A percentile compares a stretch with the other conserved stretches of the same genome.
phyloP scores from a whole-genome alignment of 2,113 vertebrate species.

The Phrynosoma blainvillii region DNA sequence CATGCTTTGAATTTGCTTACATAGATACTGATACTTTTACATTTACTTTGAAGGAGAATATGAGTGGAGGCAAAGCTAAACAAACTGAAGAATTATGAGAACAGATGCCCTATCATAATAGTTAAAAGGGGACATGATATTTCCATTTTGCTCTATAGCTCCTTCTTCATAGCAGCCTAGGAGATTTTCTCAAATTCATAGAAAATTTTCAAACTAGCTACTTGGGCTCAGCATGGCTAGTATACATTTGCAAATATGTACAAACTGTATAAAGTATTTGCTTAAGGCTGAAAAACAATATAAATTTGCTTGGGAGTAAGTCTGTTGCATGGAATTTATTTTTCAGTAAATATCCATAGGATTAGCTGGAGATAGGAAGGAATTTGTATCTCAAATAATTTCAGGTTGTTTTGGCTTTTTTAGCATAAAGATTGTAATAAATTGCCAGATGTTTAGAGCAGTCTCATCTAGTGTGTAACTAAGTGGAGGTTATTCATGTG shows the following conservation, averaged over 20 bases:
- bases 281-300: background rate
- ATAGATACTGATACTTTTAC: background rate
- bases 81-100: background rate
- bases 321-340: background rate
- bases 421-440: constrained; percentile 27
- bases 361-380: constrained; percentile 5
- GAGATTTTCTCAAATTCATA: background rate
- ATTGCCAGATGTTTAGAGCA: constrained; percentile 50
- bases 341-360: background rate
- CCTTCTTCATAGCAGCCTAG: background rate
- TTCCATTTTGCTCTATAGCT: background rate
- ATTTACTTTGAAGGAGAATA: background rate
- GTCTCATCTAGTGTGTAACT: constrained; percentile 49
- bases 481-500: constrained; percentile 39
- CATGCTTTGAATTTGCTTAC: background rate
- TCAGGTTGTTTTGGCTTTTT: constrained; percentile 19
- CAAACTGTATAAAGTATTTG: background rate
- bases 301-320: background rate
- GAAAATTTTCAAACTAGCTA: constrained; percentile 36
- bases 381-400: constrained; percentile 39
- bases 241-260: background rate
- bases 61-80: background rate
- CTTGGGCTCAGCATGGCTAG: background rate
- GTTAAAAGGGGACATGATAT: background rate
- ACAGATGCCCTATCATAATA: background rate